phyloP scores from a whole-genome alignment of 2,797 vertebrate genomes.

The Menidia menidia region DNA sequence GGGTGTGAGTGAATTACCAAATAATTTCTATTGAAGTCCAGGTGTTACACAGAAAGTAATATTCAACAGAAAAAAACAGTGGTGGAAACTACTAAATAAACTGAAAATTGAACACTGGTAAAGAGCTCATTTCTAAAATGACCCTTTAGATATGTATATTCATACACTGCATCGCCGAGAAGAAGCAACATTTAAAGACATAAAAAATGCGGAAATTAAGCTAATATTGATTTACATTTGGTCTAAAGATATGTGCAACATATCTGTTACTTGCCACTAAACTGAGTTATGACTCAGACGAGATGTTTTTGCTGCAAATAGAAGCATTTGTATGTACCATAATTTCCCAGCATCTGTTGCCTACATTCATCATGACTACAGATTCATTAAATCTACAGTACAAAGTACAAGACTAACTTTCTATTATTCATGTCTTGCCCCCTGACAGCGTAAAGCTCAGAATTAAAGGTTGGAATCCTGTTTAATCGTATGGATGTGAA shows the following conservation, averaged over 20 bases:
- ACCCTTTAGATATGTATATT: too few relatives aligned
- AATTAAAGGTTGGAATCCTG: slow-evolving; percentile 10
- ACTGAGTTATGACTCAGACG: slow-evolving; percentile 1
- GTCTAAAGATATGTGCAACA: neutral
- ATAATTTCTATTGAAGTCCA: too few relatives aligned
- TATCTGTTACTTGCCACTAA: slow-evolving; percentile 1
- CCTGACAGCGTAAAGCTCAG: slow-evolving; percentile 2
- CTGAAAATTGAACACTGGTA: too few relatives aligned
- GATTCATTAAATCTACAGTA: neutral
- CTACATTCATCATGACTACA: slow-evolving; percentile 4
- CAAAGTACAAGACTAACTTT: slow-evolving; percentile 18
- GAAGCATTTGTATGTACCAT: neutral
- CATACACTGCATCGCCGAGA: too few relatives aligned
- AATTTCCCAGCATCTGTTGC: neutral
- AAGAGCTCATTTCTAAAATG: too few relatives aligned
- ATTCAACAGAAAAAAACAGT: too few relatives aligned
- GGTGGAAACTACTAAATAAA: too few relatives aligned
- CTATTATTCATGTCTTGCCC: neutral
- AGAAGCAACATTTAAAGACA: too few relatives aligned
- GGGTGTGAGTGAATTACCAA: too few relatives aligned
- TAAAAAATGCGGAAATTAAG: too few relatives aligned
- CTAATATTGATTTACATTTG: too few relatives aligned
- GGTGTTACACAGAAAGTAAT: too few relatives aligned
- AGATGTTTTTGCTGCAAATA: neutral
- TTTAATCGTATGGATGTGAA: slow-evolving; percentile 20